Evolutionary conservation across 2,113 vertebrate species (phyloP).

Genomic region (Sander lucioperca): DNA sequence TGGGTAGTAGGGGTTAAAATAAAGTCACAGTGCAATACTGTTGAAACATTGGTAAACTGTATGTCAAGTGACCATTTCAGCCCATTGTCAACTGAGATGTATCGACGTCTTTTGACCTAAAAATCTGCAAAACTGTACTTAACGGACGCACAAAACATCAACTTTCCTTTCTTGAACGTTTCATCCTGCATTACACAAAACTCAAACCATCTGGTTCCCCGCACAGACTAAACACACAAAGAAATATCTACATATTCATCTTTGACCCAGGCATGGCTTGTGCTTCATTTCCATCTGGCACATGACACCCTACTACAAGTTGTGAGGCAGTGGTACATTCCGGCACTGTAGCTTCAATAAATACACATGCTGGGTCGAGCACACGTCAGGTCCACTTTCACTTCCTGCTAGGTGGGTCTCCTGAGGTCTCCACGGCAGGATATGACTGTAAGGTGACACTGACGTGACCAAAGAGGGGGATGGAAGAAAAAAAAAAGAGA

Average conservation of each 20-base stretch:
- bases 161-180: not conserved
- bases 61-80: not conserved
- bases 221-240: not conserved
- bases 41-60: not conserved
- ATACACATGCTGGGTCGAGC: conserved; percentile 60
- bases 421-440: conserved; percentile 18
- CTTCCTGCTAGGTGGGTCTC: conserved; percentile 44
- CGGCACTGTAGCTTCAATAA: conserved; percentile 23
- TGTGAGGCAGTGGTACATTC: conserved; percentile 19
- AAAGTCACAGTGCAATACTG: not conserved
- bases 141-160: not conserved
- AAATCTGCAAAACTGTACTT: not conserved
- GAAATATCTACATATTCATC: conserved; percentile 42
- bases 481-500: not conserved
- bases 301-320: conserved; percentile 9
- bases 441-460: conserved; percentile 66
- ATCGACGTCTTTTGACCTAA: not conserved
- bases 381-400: conserved; percentile 66
- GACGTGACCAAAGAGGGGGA: conserved; percentile 9
- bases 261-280: conserved; percentile 18
- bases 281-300: conserved; percentile 24
- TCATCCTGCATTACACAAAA: not conserved
- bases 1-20: not conserved
- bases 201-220: conserved; percentile 19
- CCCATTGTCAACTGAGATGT: not conserved